Base-by-base conservation (phyloP, 2,888 invertebrate species). In the Pheosia gnoma region DNA sequence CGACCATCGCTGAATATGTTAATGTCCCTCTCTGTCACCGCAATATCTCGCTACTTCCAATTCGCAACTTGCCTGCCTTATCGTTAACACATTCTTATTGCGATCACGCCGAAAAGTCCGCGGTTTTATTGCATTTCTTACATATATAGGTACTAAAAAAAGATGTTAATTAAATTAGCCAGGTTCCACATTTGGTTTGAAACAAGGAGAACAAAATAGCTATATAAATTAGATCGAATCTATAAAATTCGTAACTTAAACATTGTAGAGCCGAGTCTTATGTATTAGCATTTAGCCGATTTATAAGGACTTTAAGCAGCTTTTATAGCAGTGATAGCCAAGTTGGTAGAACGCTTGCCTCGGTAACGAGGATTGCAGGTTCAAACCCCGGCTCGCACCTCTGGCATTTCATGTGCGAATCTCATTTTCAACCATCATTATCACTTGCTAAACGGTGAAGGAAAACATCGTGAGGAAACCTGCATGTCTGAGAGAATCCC, bases 1-100 rank as follows among this genome's bases (percentile, higher is more conserved):
- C 84, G 83, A 77, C 84, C 84, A 84, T 79, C 74, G 83, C 85
- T 83, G 87, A 87, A 91, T 90, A 93, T 91, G 91, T 86, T 89
- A 90, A 91, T 91, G 83, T 75, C 75, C 72, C 75, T 72, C 77
- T 75, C 75, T 83, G 85, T 80, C 83, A 76, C 79, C 84, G 82
- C 88, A 87, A 87, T 87, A 87, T 85, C 82, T 81, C 80, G 80
- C 77, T 79, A 80, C 83, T 85, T 83, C 79, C 80, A 85, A 83
- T 83, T 86, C 81, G 76, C 81, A 76, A 81, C 77, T 77, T 75
- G 71, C 70, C 67, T 68, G 75, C 71, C 71, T 79, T 76, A 76
- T 79, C 76, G 74, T 79, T 78, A 79, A 77, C 78, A 81, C 80
- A 82, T 81, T 79, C 79, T 79, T 81, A 81, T 80, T 82, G 77